phyloP scores from a whole-genome alignment of 2,888 invertebrate species.

The Arge pagana region DNA sequence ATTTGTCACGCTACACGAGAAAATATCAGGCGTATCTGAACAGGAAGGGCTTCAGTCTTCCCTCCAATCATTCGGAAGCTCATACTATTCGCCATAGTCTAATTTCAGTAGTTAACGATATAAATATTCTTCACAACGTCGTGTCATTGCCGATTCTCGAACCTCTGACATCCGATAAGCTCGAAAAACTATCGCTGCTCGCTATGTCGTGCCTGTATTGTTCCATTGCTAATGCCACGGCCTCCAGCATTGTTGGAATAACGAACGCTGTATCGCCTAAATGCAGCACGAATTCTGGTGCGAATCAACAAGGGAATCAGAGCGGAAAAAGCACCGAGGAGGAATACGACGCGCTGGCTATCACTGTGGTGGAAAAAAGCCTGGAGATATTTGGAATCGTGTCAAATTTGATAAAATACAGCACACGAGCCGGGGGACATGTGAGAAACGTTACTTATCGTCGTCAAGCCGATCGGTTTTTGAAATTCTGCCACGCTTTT shows the following conservation, averaged over 20 bases:
- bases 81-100: conserved; percentile 76
- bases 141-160: conserved; percentile 86
- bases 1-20: conserved; percentile 66
- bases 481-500: no score
- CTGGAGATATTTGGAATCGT: conserved; percentile 84
- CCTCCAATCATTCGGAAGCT: conserved; percentile 74
- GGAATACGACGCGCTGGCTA: conserved; percentile 78
- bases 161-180: conserved; percentile 82
- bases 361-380: conserved; percentile 84
- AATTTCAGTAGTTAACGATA: conserved; percentile 80
- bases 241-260: conserved; percentile 66
- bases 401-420: conserved; percentile 78
- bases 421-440: conserved; percentile 85
- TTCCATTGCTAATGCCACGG: conserved; percentile 73
- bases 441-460: conserved; percentile 65
- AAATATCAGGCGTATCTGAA: conserved; percentile 68
- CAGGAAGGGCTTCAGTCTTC: conserved; percentile 70
- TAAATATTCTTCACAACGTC: conserved; percentile 80
- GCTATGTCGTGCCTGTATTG: conserved; percentile 84
- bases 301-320: conserved; percentile 42
- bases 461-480: no score
- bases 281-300: conserved; percentile 55
- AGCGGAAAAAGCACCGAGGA: conserved; percentile 65
- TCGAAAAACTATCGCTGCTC: conserved; percentile 79
- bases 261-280: conserved; percentile 65